Evolutionary conservation across 2,888 invertebrate genomes (phyloP), one percentile per base, ranked within the genome.

Genomic region (Mimumesa dahlbomi): DNA sequence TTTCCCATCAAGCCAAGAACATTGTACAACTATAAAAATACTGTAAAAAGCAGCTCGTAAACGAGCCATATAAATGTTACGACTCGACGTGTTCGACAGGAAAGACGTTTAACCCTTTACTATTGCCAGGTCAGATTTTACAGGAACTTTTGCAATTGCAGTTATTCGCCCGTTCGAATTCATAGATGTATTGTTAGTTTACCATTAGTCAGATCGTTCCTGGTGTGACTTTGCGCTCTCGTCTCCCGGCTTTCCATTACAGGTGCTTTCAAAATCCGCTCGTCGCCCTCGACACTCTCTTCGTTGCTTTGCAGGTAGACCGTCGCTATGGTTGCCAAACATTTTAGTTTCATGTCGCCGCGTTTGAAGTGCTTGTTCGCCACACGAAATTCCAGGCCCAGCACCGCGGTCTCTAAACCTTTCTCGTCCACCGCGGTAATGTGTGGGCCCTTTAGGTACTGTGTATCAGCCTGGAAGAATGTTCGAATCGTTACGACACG

Each of bases 261-360:
- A 48, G 87, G 85, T 34, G 85, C 84, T 74, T 87, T 87, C 54
- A 83, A 75, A 40, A 83, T 69, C 49, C 94, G 93, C 61, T 85
- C 85, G 79, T 94, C 94, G 7, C 95, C 94, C 87, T 95, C 94
- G 21, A 95, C 95, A 82, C 95, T 95, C 87, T 95, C 95, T 87
- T 96, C 96, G 89, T 96, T 96, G 87, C 94, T 95, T 74, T 94
- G 92, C 93, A 94, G 94, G 90, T 96, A 96, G 13, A 96, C 93
- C 13, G 95, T 94, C 36, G 95, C 95, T 89, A 96, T 96, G 78
- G 95, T 95, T 54, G 96, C 96, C 86, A 96, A 92, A 91, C 96
- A 96, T 91, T 96, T 96, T 82, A 96, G 91, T 89, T 96, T 96
- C 91, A 96, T 93, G 90, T 96, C 95, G 86, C 95, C 95, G 81